Evolutionary conservation across 1,140 invertebrate genomes (phyloP).

Genomic region (Neocloeon triangulifer): DNA sequence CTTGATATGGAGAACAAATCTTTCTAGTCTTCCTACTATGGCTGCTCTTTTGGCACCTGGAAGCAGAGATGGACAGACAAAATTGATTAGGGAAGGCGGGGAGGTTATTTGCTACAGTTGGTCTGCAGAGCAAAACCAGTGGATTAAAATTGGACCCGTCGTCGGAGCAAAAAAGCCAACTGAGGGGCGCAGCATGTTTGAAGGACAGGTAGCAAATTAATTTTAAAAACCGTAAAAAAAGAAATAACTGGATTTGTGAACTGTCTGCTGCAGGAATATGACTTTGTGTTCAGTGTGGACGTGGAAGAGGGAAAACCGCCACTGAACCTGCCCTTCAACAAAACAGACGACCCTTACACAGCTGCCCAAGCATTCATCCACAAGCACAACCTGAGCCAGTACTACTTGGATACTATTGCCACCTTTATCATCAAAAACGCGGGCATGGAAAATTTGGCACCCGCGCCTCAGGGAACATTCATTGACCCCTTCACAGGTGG

Average conservation of each 20-base stretch:
- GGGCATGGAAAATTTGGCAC: conserved; percentile 12
- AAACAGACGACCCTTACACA: conserved; percentile 35
- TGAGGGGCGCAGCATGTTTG: conserved; percentile 48
- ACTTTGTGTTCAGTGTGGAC: conserved; percentile 88
- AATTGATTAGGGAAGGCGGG: conserved; percentile 52
- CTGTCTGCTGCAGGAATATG: conserved; percentile 57
- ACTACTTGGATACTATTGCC: conserved; percentile 84
- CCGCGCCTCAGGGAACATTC: conserved; percentile 21
- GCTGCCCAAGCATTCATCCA: conserved; percentile 40
- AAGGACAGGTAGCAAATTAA: conserved; percentile 41
- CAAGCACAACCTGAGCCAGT: conserved; percentile 56
- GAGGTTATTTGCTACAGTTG: conserved; percentile 58
- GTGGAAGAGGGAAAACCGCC: conserved; percentile 72
- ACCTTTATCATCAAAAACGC: conserved; percentile 79
- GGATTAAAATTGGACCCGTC: conserved; percentile 79
- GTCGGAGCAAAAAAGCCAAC: conserved; percentile 36
- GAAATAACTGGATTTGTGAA: too few species aligned
- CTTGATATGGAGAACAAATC: conserved; percentile 6
- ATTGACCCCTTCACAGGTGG: conserved; percentile 52
- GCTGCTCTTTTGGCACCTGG: conserved; percentile 56
- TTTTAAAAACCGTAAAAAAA: too few species aligned
- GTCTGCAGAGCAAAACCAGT: conserved; percentile 41
- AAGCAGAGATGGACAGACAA: conserved; percentile 60
- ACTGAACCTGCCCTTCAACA: conserved; percentile 81
- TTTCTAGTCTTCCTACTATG: conserved; percentile 44